Evolutionary conservation across 2,888 invertebrate species (phyloP).

Genomic region (Ptychoptera albimana): DNA sequence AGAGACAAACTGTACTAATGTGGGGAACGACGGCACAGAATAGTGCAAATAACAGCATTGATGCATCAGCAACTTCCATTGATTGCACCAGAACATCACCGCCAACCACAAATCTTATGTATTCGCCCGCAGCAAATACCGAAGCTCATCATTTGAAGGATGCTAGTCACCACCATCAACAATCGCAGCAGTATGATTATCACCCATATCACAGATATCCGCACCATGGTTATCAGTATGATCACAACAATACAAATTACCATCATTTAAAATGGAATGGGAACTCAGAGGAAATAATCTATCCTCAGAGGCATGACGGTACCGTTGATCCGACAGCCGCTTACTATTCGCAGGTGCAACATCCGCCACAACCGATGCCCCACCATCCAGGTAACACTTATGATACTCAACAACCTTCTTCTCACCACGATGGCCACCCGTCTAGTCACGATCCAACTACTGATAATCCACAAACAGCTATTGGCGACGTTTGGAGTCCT

Average conservation of each 20-base stretch:
- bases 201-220: slow-evolving; percentile 2
- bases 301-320: slow-evolving; percentile 7
- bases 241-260: slow-evolving; percentile 5
- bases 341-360: slow-evolving; percentile 6
- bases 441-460: slow-evolving; percentile 6
- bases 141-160: slow-evolving; percentile 5
- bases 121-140: slow-evolving; percentile 12
- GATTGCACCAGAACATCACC: slow-evolving; percentile 22
- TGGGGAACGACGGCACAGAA: slow-evolving; percentile 52
- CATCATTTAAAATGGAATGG: slow-evolving; percentile 14
- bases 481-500: slow-evolving; percentile 43
- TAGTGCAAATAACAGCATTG: slow-evolving; percentile 26
- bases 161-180: slow-evolving; percentile 5
- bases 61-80: slow-evolving; percentile 23
- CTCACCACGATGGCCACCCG: slow-evolving; percentile 9
- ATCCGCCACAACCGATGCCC: slow-evolving; percentile 3
- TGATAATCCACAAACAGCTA: slow-evolving; percentile 21
- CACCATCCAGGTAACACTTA: slow-evolving; percentile 3
- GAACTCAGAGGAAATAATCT: slow-evolving; percentile 8
- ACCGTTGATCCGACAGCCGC: slow-evolving; percentile 5
- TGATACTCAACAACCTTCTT: too few species aligned
- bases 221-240: slow-evolving; percentile 9
- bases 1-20: slow-evolving; percentile 86
- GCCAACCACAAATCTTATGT: slow-evolving; percentile 22
- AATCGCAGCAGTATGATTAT: slow-evolving; percentile 8